These are phyloP conservation scores for Morbakka virulenta DNA, from an alignment of 30 jellyfish, hydroid and myxozoan species.

Conservation along the genomic window DNA sequence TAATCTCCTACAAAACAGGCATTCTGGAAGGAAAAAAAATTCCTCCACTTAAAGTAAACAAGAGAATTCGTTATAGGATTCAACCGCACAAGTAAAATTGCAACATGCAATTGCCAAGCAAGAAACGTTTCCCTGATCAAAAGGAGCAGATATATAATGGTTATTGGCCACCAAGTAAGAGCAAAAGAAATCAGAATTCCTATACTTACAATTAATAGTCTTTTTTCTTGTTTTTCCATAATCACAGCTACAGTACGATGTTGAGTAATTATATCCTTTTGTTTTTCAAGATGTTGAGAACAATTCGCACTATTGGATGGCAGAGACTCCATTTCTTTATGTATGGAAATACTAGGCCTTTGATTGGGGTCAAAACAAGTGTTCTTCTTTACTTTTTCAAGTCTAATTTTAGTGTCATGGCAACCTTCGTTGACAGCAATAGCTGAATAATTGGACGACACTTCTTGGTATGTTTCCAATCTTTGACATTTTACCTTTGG, in stretches of 20 bases:
- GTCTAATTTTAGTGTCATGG: too few relatives aligned
- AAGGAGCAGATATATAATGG: not conserved
- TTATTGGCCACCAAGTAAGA: not conserved
- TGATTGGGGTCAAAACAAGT: not conserved
- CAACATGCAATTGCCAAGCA: not conserved
- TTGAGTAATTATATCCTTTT: not conserved
- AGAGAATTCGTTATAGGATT: not conserved
- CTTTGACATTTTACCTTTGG: too few relatives aligned
- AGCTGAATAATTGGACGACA: not conserved
- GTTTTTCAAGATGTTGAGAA: too few relatives aligned
- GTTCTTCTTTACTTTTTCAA: not conserved
- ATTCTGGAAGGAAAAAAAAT: too few relatives aligned
- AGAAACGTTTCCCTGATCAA: not conserved
- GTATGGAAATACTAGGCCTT: too few relatives aligned
- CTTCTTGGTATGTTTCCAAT: not conserved
- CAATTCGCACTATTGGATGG: not conserved
- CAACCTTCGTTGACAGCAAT: not conserved
- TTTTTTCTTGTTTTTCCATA: not conserved
- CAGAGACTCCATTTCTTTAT: too few relatives aligned
- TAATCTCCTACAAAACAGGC: too few relatives aligned
- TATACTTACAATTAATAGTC: not conserved
- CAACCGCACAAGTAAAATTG: not conserved
- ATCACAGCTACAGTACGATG: not conserved
- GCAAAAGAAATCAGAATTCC: not conserved
- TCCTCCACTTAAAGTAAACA: not conserved